Percentiles rank a stretch among this genome's conserved stretches.
Evolutionary conservation across 2,888 invertebrate genomes (phyloP).

Genomic region (Coenonympha arcania): DNA sequence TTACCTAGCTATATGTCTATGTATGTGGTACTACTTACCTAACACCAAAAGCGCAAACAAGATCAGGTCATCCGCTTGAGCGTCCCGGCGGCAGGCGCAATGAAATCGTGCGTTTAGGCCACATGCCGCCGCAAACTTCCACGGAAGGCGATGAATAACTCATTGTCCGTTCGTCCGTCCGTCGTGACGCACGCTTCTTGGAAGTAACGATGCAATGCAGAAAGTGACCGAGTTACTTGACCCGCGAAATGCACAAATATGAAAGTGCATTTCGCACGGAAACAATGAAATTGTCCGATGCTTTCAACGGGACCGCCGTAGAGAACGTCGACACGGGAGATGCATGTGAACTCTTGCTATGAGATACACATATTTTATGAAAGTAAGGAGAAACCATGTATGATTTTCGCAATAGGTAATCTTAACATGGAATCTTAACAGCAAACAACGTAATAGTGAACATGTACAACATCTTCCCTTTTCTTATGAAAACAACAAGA

Average conservation of each 20-base stretch:
- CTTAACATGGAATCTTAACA: too few relatives aligned
- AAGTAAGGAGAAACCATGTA: not conserved
- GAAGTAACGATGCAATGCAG: conserved; percentile 56
- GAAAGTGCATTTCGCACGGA: conserved; percentile 26
- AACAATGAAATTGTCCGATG: conserved; percentile 24
- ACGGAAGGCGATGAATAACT: conserved; percentile 72
- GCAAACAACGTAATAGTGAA: too few relatives aligned
- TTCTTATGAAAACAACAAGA: too few relatives aligned
- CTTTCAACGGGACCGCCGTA: conserved; percentile 21
- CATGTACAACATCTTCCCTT: too few relatives aligned
- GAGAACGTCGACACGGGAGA: conserved; percentile 9
- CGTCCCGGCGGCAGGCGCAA: conserved; percentile 33
- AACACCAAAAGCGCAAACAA: conserved; percentile 34
- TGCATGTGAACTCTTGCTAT: conserved; percentile 15
- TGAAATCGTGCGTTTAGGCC: conserved; percentile 69
- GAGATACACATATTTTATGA: not conserved
- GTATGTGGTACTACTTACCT: conserved; percentile 6
- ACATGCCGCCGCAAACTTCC: conserved; percentile 65
- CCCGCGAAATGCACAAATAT: conserved; percentile 46
- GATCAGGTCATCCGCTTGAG: conserved; percentile 54
- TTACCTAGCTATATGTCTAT: too few relatives aligned
- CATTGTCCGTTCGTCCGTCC: conserved; percentile 70
- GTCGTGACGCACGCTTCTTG: conserved; percentile 68
- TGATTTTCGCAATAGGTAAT: too few relatives aligned
- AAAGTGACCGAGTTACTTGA: conserved; percentile 65